Base-by-base conservation (phyloP, 1,140 invertebrate genomes). In the Drosophila dunni region DNA sequence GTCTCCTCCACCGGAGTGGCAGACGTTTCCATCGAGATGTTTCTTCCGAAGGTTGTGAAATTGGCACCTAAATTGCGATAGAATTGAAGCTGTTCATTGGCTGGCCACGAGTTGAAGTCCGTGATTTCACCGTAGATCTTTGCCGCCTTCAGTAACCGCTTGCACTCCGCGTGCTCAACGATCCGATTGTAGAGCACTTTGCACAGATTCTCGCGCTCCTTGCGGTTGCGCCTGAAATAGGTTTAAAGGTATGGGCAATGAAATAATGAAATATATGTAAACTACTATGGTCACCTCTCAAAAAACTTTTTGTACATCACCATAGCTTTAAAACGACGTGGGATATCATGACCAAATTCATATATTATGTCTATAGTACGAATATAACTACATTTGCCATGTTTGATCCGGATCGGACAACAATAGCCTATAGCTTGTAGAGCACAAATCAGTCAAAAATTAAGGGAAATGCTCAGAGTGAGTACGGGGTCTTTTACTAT, bases 191-290 rank as follows among this genome's bases (percentile, higher is more conserved):
- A 95, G 67, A 95, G 93, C 58, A 93, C 94, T 64, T 95, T 94
- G 91, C 95, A 96, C 17, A 95, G 92, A 64, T 94, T 93, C 78
- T 96, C 95, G 9, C 93, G 93, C 83, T 95, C 94, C 81, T 93
- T 94, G 63, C 94, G 93, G 51, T 94, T 91, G 92, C 95, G 95
- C 95, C 95, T 96, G 10, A 92, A 36, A 9, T 4, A 29, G 20
- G 7, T 50, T 5, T 2, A 20, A 20, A 20, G 17, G 2, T 20
- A 20, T 20, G 17, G 0, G 17, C 17, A 20, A n/a, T n/a, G n/a
- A n/a, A n/a, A n/a, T n/a, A n/a, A n/a, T n/a, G n/a, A n/a, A n/a
- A n/a, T n/a, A n/a, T n/a, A n/a, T n/a, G n/a, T n/a, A n/a, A n/a
- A 20, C 17, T 20, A 20, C 17, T 20, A 20, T 2, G 17, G 17